These are phyloP conservation scores for Siphlonurus alternatus DNA, from an alignment of 2,888 invertebrate species.

Conservation along the genomic window DNA sequence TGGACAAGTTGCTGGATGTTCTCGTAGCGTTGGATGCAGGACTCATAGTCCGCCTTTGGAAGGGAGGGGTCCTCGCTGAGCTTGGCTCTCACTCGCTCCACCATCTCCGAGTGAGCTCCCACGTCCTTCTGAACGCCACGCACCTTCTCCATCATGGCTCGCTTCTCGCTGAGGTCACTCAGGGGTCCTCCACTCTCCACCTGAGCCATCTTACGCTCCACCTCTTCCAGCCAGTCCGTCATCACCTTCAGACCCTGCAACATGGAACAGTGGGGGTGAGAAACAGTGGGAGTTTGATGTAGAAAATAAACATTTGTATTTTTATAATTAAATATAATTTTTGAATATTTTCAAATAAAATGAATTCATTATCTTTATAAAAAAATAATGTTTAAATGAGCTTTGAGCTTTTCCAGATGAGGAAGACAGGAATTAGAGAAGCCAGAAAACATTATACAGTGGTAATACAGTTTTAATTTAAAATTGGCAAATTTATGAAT, in stretches of 20 bases:
- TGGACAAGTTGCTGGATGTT: slow-evolving; percentile 45
- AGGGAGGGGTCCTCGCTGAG: slow-evolving; percentile 50
- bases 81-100: slow-evolving; percentile 58
- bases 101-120: slow-evolving; percentile 56
- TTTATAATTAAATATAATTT: too few species aligned
- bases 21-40: slow-evolving; percentile 52
- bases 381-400: too few species aligned
- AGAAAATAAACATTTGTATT: neutral
- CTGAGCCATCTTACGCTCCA: slow-evolving; percentile 64
- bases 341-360: too few species aligned
- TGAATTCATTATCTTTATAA: too few species aligned
- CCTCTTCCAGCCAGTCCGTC: slow-evolving; percentile 75
- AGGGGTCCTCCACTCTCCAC: slow-evolving; percentile 42
- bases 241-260: slow-evolving; percentile 48
- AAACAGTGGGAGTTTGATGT: neutral
- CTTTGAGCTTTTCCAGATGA: too few species aligned
- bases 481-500: too few species aligned
- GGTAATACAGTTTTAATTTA: too few species aligned
- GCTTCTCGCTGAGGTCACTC: slow-evolving; percentile 81
- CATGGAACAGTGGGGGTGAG: too few species aligned
- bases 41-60: slow-evolving; percentile 40
- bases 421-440: too few species aligned
- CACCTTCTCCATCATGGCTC: slow-evolving; percentile 74
- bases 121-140: slow-evolving; percentile 69
- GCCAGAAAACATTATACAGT: too few species aligned